Base-by-base conservation (phyloP, 2,113 vertebrate species). In the Lampris incognitus region DNA sequence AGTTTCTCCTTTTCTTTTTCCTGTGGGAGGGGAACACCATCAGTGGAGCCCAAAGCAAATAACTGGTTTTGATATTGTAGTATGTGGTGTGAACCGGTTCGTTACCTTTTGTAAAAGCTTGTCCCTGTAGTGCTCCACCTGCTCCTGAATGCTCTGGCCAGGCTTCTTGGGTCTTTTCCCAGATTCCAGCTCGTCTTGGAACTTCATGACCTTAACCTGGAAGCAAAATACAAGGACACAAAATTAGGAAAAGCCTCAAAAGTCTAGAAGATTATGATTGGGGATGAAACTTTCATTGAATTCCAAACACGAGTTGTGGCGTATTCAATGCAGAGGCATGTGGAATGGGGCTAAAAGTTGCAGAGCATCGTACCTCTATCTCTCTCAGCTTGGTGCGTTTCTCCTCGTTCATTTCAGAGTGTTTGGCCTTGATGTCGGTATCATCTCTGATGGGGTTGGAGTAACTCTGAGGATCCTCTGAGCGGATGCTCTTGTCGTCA, bases 191-290 rank as follows among this genome's bases (percentile, higher is more conserved):
- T 99, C 98, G 93, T 99, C 98, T 85, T 99, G 98, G 94, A 99
- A 99, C 93, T 99, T 99, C 97, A 99, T 99, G 81, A 99, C 98
- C 89, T 99, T 99, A 63, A 99, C 95, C 98, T 99, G 89, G 74
- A 6, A 9, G 38, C 74, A 88, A 82, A 91, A 68, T 72, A 89
- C 3, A 52, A 50, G 1, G 42, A 66, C 48, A 1, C 1, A 49
- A 58, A 64, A 67, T 82, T 3, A 57, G 44, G 60, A 67, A 7
- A 72, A 11, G 11, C 10, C 5, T 3, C 11, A 1, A 7, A 51
- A 9, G 7, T 39, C 9, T 61, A 40, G 11, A 42, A 7, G 1
- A 54, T 11, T 4, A 5, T 4, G 44, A 7, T 5, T 1, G 44
- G 44, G 44, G n/a, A 4, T 41, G 1, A 0, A 3, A 13, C 5